A percentile compares a stretch with the other conserved stretches of the same genome.
phyloP scores from a whole-genome alignment of 2,888 invertebrate species.

The Melieria picta region DNA sequence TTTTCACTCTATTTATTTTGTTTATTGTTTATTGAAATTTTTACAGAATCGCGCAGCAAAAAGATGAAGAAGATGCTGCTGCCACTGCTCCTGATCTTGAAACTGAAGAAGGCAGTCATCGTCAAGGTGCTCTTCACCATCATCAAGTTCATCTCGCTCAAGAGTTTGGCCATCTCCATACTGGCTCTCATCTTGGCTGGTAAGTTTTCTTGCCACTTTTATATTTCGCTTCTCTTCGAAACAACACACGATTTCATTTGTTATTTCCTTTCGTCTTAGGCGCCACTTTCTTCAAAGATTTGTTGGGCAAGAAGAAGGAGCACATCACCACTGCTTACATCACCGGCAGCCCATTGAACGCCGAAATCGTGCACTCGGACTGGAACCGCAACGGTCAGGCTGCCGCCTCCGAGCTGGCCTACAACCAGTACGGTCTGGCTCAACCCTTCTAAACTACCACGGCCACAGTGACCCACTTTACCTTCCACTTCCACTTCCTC shows the following conservation, averaged over 20 bases:
- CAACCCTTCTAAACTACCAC: slow-evolving; percentile 58
- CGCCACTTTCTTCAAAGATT: slow-evolving; percentile 65
- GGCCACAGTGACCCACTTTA: background rate
- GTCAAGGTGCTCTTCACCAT: slow-evolving; percentile 71
- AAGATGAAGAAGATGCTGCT: slow-evolving; percentile 72
- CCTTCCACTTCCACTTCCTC: background rate
- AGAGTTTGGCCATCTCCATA: slow-evolving; percentile 73
- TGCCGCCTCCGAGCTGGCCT: slow-evolving; percentile 63
- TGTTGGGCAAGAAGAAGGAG: slow-evolving; percentile 66
- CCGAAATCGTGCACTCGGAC: slow-evolving; percentile 66
- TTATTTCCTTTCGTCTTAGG: slow-evolving; percentile 48
- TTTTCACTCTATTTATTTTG: background rate
- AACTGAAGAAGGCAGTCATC: slow-evolving; percentile 72
- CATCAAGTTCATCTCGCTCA: slow-evolving; percentile 73
- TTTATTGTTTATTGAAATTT: slow-evolving; percentile 3
- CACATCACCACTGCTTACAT: slow-evolving; percentile 67
- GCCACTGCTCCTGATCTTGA: slow-evolving; percentile 72
- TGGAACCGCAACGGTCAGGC: slow-evolving; percentile 67
- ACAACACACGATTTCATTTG: background rate
- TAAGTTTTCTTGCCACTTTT: slow-evolving; percentile 46
- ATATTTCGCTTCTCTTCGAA: background rate
- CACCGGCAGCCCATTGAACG: slow-evolving; percentile 65
- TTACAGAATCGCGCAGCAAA: slow-evolving; percentile 70
- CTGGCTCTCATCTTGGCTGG: slow-evolving; percentile 72
- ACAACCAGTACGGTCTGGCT: slow-evolving; percentile 65